These are phyloP conservation scores for Peucedramus taeniatus DNA, from an alignment of 2,113 vertebrate genomes.

Conservation along the genomic window DNA sequence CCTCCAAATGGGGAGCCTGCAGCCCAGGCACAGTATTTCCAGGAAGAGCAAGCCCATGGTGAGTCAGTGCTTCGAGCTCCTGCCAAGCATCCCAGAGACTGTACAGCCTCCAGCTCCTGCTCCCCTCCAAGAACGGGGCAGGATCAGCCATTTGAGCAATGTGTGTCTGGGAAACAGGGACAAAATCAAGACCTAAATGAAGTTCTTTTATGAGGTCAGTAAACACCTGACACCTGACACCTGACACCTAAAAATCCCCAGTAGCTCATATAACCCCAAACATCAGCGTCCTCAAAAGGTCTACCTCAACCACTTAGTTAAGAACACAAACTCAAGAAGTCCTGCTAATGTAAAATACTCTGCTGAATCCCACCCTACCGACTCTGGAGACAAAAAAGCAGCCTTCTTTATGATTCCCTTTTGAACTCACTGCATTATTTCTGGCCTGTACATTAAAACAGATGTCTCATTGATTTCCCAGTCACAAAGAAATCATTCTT, in stretches of 20 bases:
- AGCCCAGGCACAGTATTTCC: background rate
- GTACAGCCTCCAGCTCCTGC: background rate
- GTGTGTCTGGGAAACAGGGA: background rate
- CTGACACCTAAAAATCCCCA: too few species aligned
- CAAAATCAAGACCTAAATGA: background rate
- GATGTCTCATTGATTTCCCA: slow-evolving; percentile 56
- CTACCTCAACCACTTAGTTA: background rate
- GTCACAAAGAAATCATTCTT: slow-evolving; percentile 63
- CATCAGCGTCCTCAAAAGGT: background rate
- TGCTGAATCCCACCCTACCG: background rate
- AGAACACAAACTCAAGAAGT: background rate
- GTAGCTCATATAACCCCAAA: background rate
- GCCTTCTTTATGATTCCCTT: slow-evolving; percentile 4
- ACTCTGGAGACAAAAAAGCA: background rate
- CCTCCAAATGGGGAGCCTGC: background rate
- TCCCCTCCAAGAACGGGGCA: accelerated
- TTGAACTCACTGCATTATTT: slow-evolving; percentile 42
- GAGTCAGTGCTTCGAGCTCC: accelerated
- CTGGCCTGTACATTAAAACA: slow-evolving; percentile 52
- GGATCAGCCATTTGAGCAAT: accelerated
- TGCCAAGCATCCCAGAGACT: background rate
- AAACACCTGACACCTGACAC: too few species aligned
- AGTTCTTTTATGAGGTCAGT: background rate
- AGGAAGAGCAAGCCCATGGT: accelerated
- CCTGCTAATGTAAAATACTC: background rate